A percentile compares a stretch with the other conserved stretches of the same genome.
phyloP scores from a whole-genome alignment of 2,797 vertebrate genomes.

The Aldrovandia affinis region DNA sequence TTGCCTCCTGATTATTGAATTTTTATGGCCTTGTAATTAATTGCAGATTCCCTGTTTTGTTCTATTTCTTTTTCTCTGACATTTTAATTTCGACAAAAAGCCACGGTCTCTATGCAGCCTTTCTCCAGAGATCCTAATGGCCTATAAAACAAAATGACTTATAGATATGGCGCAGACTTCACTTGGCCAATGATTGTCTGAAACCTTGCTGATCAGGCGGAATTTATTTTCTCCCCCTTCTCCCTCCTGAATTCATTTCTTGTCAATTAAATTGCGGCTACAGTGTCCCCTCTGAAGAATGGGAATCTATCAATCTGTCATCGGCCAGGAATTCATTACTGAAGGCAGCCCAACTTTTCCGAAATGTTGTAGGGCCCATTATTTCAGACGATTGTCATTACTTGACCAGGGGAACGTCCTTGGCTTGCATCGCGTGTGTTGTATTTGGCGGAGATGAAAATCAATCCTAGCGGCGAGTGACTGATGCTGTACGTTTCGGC shows the following conservation, averaged over 20 bases:
- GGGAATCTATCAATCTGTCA: conserved; percentile 84
- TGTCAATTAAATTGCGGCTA: conserved; percentile 87
- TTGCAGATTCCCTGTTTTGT: conserved; percentile 89
- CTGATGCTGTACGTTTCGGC: conserved; percentile 72
- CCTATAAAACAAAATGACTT: conserved; percentile 98
- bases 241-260: conserved; percentile 81
- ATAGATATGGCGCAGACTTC: conserved; percentile 83
- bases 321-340: conserved; percentile 80
- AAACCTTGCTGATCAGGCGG: conserved; percentile 99
- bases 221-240: conserved; percentile 80
- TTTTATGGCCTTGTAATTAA: conserved; percentile 99
- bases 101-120: conserved; percentile 90
- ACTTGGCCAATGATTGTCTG: conserved; percentile 91
- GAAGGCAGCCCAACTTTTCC: conserved; percentile 69
- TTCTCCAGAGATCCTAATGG: conserved; percentile 93
- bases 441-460: conserved; percentile 75
- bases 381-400: conserved; percentile 80
- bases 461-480: conserved; percentile 73
- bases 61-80: conserved; percentile 90
- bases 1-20: conserved; percentile 99
- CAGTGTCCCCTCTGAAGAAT: conserved; percentile 79
- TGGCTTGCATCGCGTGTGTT: conserved; percentile 75
- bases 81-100: conserved; percentile 99
- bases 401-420: conserved; percentile 77
- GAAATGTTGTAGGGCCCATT: conserved; percentile 68